Evolutionary conservation across 2,797 vertebrate species (phyloP), one percentile per base, ranked within the genome.

Genomic region (Podarcis lilfordi): DNA sequence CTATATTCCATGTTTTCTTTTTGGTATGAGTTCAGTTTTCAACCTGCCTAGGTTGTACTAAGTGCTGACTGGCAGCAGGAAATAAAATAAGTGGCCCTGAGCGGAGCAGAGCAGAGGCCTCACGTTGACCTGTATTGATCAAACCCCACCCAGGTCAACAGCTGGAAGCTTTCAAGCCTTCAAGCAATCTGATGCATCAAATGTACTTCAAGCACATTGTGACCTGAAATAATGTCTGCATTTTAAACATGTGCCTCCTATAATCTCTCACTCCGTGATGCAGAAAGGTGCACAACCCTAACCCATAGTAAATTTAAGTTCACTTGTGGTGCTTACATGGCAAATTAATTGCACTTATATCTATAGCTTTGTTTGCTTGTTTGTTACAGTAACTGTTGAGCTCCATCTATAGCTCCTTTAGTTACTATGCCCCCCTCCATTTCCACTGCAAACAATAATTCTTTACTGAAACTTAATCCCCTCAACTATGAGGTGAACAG

Each of bases 41-140:
- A 85, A 6, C 85, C 8, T n/a, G 71, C 32, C 0, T 5, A 83
- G 2, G 5, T 5, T 85, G 89, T 92, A 29, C 11, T 0, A 71
- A 80, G 72, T 82, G 25, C 17, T 89, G 89, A 93, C 90, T 92
- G 93, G 50, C 69, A 92, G 37, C n/a, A 80, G 85, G 68, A 91
- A 88, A 92, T 86, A 32, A 87, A 91, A 89, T 3, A 83, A 82
- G 11, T 93, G 81, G 23, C 21, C 75, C 29, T 71, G 74, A 23
- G 4, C 45, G 45, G 2, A 92, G 82, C 17, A 86, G 79, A 90
- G 61, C 21, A 85, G 43, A 69, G 59, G 5, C 82, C 35, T 92
- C 82, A 88, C 64, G 66, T 91, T 92, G 87, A 87, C 86, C 75
- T 8, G 25, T 85, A 32, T 90, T 86, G 84, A 92, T 89, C 32